Evolutionary conservation across 2,113 vertebrate species (phyloP).

Genomic region (Colaptes auratus): DNA sequence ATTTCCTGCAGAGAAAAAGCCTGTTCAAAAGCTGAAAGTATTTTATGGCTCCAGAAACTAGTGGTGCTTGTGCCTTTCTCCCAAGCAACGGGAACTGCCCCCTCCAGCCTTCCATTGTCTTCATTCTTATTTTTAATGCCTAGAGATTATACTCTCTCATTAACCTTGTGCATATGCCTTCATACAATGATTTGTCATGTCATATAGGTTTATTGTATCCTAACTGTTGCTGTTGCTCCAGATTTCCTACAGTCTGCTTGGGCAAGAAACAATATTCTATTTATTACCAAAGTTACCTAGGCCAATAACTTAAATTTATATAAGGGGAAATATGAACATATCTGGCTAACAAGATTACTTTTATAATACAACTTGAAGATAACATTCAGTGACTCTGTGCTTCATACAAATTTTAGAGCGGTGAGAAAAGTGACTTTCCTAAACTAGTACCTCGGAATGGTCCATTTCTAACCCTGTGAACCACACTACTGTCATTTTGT

Average conservation of each 20-base stretch:
- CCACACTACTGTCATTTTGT: background rate
- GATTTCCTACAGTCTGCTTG: background rate
- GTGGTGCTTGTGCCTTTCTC: background rate
- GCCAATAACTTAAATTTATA: background rate
- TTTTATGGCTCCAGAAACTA: background rate
- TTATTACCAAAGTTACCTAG: background rate
- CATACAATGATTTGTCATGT: background rate
- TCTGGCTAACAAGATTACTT: background rate
- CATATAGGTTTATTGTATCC: background rate
- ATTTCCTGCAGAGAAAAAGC: background rate
- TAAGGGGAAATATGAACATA: background rate
- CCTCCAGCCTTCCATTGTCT: background rate
- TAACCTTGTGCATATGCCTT: background rate
- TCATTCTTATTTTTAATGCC: background rate
- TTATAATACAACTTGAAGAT: background rate
- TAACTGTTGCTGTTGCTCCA: background rate
- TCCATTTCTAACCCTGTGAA: background rate
- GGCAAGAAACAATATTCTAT: background rate
- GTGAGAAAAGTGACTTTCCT: background rate
- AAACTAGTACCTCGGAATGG: background rate
- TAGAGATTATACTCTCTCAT: background rate
- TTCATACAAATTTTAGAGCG: background rate
- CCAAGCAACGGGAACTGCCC: background rate
- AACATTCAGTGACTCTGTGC: background rate
- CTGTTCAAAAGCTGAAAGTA: background rate